Conservation (phyloP, 2,888 invertebrate species). For the Agrochola circellaris region DNA sequence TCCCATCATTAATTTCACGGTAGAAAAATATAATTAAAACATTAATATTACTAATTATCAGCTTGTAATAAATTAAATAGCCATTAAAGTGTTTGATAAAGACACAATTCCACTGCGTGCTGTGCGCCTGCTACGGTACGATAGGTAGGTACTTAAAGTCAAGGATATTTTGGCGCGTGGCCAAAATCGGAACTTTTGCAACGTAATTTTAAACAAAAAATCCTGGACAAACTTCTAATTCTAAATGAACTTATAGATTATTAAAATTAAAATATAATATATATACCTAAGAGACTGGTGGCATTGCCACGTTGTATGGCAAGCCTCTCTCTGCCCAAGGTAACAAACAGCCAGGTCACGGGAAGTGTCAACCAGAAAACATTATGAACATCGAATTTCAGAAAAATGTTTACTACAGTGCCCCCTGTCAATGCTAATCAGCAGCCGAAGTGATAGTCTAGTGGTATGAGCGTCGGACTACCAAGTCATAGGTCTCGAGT, state of each 20-base stretch:
- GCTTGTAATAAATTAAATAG: slow-evolving; percentile 1
- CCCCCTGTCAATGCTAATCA: neutral
- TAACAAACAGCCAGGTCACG: too few species aligned
- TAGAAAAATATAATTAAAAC: neutral
- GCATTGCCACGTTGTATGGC: too few species aligned
- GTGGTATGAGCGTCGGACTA: too few species aligned
- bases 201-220: neutral
- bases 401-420: neutral
- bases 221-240: too few species aligned
- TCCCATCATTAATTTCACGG: neutral
- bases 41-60: neutral
- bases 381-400: neutral
- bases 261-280: too few species aligned
- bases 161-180: neutral
- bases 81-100: neutral
- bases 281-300: too few species aligned
- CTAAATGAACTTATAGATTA: too few species aligned
- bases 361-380: too few species aligned
- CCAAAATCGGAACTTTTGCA: neutral
- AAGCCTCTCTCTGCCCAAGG: too few species aligned
- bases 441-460: too few species aligned
- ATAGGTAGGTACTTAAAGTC: neutral
- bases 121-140: neutral
- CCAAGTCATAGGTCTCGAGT: too few species aligned
- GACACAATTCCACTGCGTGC: slow-evolving; percentile 1